A percentile compares a stretch with the other conserved stretches of the same genome.
phyloP scores from a whole-genome alignment of 2,888 invertebrate species.

The Harpalus rubripes region DNA sequence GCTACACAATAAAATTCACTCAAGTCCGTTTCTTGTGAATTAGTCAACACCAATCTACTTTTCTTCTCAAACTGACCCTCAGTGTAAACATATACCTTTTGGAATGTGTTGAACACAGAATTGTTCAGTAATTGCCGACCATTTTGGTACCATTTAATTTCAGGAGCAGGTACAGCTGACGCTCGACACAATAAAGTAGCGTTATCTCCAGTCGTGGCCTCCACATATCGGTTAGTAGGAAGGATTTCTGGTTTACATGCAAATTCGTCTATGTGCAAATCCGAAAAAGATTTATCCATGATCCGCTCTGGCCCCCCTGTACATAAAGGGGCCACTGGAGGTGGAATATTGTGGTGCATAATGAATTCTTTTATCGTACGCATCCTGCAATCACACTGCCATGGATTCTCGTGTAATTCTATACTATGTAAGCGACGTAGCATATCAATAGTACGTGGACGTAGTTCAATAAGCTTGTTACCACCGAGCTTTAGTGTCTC shows the following conservation, averaged over 20 bases:
- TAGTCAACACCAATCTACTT: constrained; percentile 88
- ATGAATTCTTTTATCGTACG: constrained; percentile 91
- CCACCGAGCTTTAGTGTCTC: constrained; percentile 90
- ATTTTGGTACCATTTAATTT: constrained; percentile 93
- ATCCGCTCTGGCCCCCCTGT: constrained; percentile 85
- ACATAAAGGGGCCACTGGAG: constrained; percentile 89
- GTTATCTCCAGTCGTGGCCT: constrained; percentile 90
- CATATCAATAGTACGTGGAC: constrained; percentile 86
- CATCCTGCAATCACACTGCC: constrained; percentile 92
- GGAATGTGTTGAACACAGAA: constrained; percentile 88
- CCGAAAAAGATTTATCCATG: constrained; percentile 86
- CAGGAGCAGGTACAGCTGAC: constrained; percentile 89
- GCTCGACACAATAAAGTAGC: constrained; percentile 91
- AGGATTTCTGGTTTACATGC: constrained; percentile 91
- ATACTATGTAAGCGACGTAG: constrained; percentile 88
- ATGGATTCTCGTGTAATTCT: constrained; percentile 92
- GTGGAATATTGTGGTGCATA: constrained; percentile 86
- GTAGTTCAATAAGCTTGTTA: constrained; percentile 87
- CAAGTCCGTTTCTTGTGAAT: constrained; percentile 90
- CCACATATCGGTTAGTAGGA: constrained; percentile 87
- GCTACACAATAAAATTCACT: constrained; percentile 94
- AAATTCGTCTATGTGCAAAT: constrained; percentile 89
- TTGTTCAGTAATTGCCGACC: constrained; percentile 88
- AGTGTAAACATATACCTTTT: constrained; percentile 87
- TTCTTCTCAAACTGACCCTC: constrained; percentile 87